Base-by-base conservation (phyloP, 2,113 vertebrate genomes). In the Athene cunicularia region DNA sequence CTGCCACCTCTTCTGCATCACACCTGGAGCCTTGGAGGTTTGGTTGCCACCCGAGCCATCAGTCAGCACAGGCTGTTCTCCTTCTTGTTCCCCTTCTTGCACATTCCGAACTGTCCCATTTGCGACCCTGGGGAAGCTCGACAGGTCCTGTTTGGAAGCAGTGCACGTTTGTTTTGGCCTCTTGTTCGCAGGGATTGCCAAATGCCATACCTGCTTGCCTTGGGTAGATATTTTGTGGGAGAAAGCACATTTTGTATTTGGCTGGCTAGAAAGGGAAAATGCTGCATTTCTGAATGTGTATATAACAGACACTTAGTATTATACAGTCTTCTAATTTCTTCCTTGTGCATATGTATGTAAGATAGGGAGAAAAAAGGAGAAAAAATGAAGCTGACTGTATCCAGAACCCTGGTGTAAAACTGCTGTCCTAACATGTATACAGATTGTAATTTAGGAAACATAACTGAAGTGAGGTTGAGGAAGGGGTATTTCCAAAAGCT, bases 381-480 rank as follows among this genome's bases (percentile, higher is more conserved):
- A 62, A 64, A 83, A 88, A 88, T 19, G 50, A 95, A 83, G 94
- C 39, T 75, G 33, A 15, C 66, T 71, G 6, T 32, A 86, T 86
- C 76, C 76, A 74, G 86, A 86, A 70, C 17, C 18, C 9, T 63
- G 89, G 59, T 88, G 64, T 83, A 94, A 88, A 93, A 49, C 45
- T 95, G 33, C 17, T 66, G 7, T 77, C 59, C n/a, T 53, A 55
- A 56, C 75, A 80, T n/a, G 60, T 41, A 56, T 52, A 37, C 83
- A 70, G 70, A 91, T 97, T 97, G 97, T 96, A 94, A 97, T 97
- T 96, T 90, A 96, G 80, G 71, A 66, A 95, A 74, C 70, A 59
- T 62, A 92, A 67, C 86, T 95, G 79, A 33, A 95, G 32, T 53
- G 86, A 93, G 88, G 59, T 47, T 96, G 96, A 98, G 77, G 88